Conservation (phyloP, 2,113 vertebrate species). For the Anser cygnoides region DNA sequence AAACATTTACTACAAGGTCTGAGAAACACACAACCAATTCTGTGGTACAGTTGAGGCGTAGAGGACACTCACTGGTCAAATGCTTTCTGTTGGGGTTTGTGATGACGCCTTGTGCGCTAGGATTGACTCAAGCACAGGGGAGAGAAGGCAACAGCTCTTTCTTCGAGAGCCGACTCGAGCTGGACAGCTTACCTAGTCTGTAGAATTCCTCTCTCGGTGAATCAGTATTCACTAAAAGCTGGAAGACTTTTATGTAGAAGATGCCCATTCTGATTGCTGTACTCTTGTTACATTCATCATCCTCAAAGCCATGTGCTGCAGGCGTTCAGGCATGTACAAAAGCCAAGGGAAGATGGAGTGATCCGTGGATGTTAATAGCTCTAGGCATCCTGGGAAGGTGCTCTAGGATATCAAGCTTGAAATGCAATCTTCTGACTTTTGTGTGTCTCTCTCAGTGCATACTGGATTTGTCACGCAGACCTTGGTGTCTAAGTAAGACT, state of each 20-base stretch:
- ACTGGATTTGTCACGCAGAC: slow-evolving; percentile 75
- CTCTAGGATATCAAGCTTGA: slow-evolving; percentile 64
- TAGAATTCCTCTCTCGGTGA: slow-evolving; percentile 73
- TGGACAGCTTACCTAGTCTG: slow-evolving; percentile 80
- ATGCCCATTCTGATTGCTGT: slow-evolving; percentile 73
- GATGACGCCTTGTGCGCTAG: slow-evolving; percentile 74
- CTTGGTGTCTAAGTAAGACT: slow-evolving; percentile 75
- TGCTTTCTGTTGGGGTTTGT: slow-evolving; percentile 77
- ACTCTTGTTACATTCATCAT: slow-evolving; percentile 69
- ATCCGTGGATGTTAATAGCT: slow-evolving; percentile 69
- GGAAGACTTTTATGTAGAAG: slow-evolving; percentile 77
- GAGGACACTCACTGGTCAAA: slow-evolving; percentile 76
- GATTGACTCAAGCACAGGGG: slow-evolving; percentile 73
- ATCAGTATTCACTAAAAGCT: slow-evolving; percentile 71
- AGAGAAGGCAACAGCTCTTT: slow-evolving; percentile 62
- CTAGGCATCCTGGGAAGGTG: slow-evolving; percentile 60
- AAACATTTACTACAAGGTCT: slow-evolving; percentile 99
- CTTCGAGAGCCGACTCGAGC: slow-evolving; percentile 64
- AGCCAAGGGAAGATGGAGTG: slow-evolving; percentile 72
- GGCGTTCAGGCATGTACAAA: slow-evolving; percentile 75
- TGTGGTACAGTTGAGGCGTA: slow-evolving; percentile 74
- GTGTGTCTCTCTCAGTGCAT: slow-evolving; percentile 54
- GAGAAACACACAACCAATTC: slow-evolving; percentile 71
- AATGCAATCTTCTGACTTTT: slow-evolving; percentile 70
- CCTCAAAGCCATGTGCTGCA: slow-evolving; percentile 76